Evolutionary conservation across 2,113 vertebrate genomes (phyloP), one percentile per base, ranked within the genome.

Genomic region (Pongo abelii): DNA sequence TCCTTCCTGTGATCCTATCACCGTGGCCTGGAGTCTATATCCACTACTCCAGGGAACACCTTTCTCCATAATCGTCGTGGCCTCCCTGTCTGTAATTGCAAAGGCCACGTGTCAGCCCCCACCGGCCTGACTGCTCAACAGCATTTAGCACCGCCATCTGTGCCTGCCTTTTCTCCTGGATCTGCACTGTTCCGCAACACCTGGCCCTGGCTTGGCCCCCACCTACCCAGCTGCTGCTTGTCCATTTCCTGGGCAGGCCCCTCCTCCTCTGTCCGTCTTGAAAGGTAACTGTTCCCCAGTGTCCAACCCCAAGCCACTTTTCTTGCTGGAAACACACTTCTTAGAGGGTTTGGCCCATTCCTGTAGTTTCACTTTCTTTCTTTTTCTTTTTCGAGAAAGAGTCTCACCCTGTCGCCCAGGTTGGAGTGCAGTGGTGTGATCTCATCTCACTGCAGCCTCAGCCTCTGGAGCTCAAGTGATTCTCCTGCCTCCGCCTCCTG

Each of bases 141-240:
- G 30, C 3, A 0, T 8, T 18, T 0, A 7, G 11, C 16, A 2
- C 50, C 3, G 0, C 5, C 10, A 4, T 25, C 25, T 1, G 10
- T 8, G 6, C 6, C 52, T 20, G 8, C 3, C 38, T 50, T 11
- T 25, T 23, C 48, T 50, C n/a, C 35, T 0, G 8, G 43, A 20
- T 23, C 40, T 13, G 3, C 18, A 23, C 23, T 38, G 43, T 14
- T 38, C 30, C 46, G 9, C 16, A 79, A 32, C 43, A 32, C 46
- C 74, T 14, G 16, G 50, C 20, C 32, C 61, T 38, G 16, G 10
- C 6, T 8, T 18, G 32, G 17, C 32, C 32, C 20, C 75, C 0
- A 14, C 17, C 74, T 40, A 30, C 17, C 74, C 14, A 61, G 30
- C 74, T 2, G 1, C 16, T 32, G 38, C 38, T 2, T 22, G 50